Percentiles rank a stretch among this genome's conserved stretches.
Conservation (phyloP, 2,797 vertebrate genomes). For the Lerista edwardsae region DNA sequence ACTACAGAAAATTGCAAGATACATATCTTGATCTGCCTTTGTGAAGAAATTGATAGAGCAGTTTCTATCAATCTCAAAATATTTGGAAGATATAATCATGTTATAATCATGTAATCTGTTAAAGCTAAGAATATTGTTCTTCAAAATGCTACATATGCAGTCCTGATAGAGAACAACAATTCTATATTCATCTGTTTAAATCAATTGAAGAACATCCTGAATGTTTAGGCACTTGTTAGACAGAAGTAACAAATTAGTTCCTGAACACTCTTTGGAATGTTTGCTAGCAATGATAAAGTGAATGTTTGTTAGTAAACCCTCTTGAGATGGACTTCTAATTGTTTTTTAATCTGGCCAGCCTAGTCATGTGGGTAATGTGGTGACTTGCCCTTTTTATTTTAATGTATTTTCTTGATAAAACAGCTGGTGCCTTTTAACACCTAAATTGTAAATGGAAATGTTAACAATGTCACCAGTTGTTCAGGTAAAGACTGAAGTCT, state of each 20-base stretch:
- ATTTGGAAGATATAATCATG: not conserved
- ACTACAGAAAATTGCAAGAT: too few species aligned
- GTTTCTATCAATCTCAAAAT: not conserved
- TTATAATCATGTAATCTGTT: not conserved
- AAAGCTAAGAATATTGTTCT: not conserved
- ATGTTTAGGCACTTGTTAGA: not conserved
- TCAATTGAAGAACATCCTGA: not conserved
- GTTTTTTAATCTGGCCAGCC: not conserved
- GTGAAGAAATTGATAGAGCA: too few species aligned
- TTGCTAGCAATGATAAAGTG: not conserved
- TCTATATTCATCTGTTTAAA: not conserved
- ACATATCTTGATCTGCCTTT: too few species aligned
- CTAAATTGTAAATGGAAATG: not conserved
- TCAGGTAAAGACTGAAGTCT: not conserved
- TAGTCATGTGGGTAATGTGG: not conserved
- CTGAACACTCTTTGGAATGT: not conserved
- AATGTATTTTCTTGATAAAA: not conserved
- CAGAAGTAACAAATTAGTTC: not conserved
- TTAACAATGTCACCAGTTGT: not conserved
- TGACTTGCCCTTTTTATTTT: not conserved
- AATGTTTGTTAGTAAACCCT: not conserved
- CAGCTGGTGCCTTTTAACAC: conserved; percentile 10
- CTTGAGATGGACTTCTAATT: not conserved
- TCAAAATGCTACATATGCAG: not conserved
- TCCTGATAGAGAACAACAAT: not conserved